Conservation (phyloP, 2,888 invertebrate genomes). For the Latrodectus hesperus region DNA sequence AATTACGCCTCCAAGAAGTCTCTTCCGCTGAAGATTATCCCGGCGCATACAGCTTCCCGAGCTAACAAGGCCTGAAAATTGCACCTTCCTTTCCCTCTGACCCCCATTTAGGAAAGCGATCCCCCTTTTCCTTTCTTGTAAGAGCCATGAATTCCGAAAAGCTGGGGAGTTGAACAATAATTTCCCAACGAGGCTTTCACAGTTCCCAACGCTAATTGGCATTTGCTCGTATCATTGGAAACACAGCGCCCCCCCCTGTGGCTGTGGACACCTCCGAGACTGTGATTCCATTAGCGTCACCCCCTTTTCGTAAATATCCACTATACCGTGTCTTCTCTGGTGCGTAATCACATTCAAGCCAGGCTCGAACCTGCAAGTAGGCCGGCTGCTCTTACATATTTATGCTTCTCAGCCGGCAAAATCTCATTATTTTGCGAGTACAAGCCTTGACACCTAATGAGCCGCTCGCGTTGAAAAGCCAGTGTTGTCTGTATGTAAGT, state of each 20-base stretch:
- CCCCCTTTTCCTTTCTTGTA: neutral
- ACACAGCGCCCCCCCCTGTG: neutral
- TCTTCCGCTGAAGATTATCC: constrained; percentile 25
- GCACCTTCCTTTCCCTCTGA: constrained; percentile 4
- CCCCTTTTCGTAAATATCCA: constrained; percentile 19
- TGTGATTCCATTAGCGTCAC: constrained; percentile 8
- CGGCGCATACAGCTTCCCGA: neutral
- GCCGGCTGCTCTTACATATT: constrained; percentile 34
- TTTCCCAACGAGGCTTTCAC: constrained; percentile 3
- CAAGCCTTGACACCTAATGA: constrained; percentile 43
- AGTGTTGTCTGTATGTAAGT: neutral
- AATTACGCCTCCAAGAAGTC: constrained; percentile 29
- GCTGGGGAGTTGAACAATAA: constrained; percentile 25
- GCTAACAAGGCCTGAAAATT: constrained; percentile 20
- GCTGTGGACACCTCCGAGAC: constrained; percentile 15
- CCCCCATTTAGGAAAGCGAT: neutral
- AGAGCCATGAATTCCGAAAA: neutral
- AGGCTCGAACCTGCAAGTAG: constrained; percentile 1
- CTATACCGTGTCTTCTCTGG: constrained; percentile 1
- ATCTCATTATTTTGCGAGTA: constrained; percentile 51
- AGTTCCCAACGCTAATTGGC: constrained; percentile 26
- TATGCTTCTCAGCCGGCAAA: constrained; percentile 27
- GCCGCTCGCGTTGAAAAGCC: constrained; percentile 46
- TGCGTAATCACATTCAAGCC: neutral
- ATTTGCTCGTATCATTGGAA: constrained; percentile 23